Base-by-base conservation (phyloP, 2,113 vertebrate species). In the Macheiramphus alcinus region DNA sequence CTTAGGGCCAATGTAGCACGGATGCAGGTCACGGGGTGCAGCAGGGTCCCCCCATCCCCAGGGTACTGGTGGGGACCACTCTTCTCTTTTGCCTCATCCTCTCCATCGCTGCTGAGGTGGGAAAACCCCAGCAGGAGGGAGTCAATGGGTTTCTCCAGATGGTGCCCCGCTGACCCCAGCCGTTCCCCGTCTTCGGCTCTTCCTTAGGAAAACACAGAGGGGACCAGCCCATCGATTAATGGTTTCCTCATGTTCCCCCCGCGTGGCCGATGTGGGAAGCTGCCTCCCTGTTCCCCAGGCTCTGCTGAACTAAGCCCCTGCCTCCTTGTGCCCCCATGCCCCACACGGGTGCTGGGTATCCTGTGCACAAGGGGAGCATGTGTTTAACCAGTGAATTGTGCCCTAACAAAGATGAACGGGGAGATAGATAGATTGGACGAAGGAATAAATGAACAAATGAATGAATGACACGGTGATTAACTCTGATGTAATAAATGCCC, bases 171-270 rank as follows among this genome's bases (percentile, higher is more conserved):
- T 96, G 96, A 96, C 97, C 97, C 55, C 73, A 76, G 93, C 65
- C 18, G 6, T 94, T 94, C 97, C 85, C 75, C 2, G 5, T 93
- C 94, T 92, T 96, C 4, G 0, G 47, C 89, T 95, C 90, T 97
- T 96, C 96, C 96, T 96, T 97, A 95, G 71, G 67, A 95, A 96
- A 97, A 95, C 97, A 97, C 9, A 1, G 59, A 0, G 0, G 0
- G 0, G 80, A 73, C 87, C 95, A 95, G 79, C 52, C 68, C 93
- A 82, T 90, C 72, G 3, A 91, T 95, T 95, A 96, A 97, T 95
- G 91, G 73, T 78, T 97, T 97, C 97, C 95, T 92, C 76, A 94
- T 96, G 95, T 95, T 97, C 40, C 61, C 73, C 88, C 48, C 0
- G 0, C 9, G 3, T 7, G 13, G 93, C 84, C 0, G 0, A 70